Base-by-base conservation (phyloP, 2,113 vertebrate genomes). In the Hippocampus abdominalis region DNA sequence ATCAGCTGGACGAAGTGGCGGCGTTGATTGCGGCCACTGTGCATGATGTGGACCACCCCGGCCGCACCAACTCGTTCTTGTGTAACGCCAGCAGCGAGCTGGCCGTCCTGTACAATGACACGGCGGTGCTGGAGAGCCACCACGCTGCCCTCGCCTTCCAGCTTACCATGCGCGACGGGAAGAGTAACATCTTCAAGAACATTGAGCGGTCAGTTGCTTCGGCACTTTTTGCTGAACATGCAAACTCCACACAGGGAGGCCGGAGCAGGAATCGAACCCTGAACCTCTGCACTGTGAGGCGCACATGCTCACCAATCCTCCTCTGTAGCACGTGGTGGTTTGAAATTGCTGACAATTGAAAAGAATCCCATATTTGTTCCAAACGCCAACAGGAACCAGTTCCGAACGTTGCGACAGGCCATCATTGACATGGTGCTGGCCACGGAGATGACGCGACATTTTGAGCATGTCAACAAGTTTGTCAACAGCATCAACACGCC, bases 401-500 rank as follows among this genome's bases (percentile, higher is more conserved):
- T 96, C 83, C 90, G 96, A 59, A 95, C 94, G 0, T 84, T 98
- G 78, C 94, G 96, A 23, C 97, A 98, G 79, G 94, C 95, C 71
- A 95, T 98, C 78, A 98, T 98, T 62, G 96, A 98, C 87, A 98
- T 98, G 97, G 96, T 98, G 79, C 88, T 98, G 85, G 97, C 96
- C 70, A 98, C 96, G 0, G 97, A 98, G 89, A 98, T 98, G 97
- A 98, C 97, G 0, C 91, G 96, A 75, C 96, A 98, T 87, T 98
- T 98, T 53, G 97, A 98, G 81, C 96, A 98, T 0, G 96, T 98
- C 84, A 98, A 95, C 88, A 98, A 98, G 88, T 98, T 98, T 77
- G 97, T 95, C 70, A 98, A 98, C 89, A 98, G 96, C 87, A 94
- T 98, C 92, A 98, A 96, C 90, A 97, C 98, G 83, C 94, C 95